These are phyloP conservation scores for Bursaphelenchus mucronatus DNA, from an alignment of 1,140 invertebrate genomes.

Conservation along the genomic window DNA sequence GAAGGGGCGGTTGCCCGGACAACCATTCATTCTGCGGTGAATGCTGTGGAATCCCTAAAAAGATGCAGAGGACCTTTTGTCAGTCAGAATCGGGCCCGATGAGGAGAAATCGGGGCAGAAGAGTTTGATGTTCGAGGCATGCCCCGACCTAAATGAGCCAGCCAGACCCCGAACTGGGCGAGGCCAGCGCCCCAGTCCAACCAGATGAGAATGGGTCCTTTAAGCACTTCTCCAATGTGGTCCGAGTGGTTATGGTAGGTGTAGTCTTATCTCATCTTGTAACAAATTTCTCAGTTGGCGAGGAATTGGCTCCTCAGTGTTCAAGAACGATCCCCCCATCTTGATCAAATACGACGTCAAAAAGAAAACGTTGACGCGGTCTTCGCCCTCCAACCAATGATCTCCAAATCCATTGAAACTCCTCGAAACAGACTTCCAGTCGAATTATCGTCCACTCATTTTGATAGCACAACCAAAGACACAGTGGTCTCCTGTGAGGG, in stretches of 20 bases:
- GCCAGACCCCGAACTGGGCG: conserved; percentile 5
- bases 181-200: not conserved
- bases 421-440: too few relatives aligned
- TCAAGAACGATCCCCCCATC: not conserved
- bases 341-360: not conserved
- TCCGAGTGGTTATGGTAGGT: conserved; percentile 10
- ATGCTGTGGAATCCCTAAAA: not conserved
- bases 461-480: too few relatives aligned
- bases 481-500: too few relatives aligned
- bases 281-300: conserved; percentile 3
- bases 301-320: conserved; percentile 16
- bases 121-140: conserved; percentile 12
- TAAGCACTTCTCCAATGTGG: conserved; percentile 10
- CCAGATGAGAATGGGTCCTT: conserved; percentile 7
- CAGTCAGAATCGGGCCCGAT: not conserved
- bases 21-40: too few relatives aligned
- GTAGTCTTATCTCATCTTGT: not conserved
- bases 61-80: not conserved
- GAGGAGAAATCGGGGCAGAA: conserved; percentile 1
- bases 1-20: too few relatives aligned
- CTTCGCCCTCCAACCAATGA: conserved; percentile 4
- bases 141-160: conserved; percentile 10
- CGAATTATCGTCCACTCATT: too few relatives aligned
- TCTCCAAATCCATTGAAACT: not conserved
- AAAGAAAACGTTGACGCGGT: conserved; percentile 11